Evolutionary conservation across 2,888 invertebrate genomes (phyloP).

Genomic region (Lasius platythorax): DNA sequence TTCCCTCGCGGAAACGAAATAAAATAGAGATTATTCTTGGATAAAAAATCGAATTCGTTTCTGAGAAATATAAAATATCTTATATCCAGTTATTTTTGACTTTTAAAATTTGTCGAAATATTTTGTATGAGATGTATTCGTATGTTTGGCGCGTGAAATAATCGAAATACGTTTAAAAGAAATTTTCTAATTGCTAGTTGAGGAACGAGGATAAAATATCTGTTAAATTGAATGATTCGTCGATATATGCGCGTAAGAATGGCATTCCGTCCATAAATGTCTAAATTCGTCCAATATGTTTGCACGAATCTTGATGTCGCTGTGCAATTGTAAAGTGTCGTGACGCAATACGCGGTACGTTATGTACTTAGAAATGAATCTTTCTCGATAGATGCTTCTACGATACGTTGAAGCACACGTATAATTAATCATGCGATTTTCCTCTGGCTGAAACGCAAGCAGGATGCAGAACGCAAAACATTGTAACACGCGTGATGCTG

Average conservation of each 20-base stretch:
- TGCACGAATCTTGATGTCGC: neutral
- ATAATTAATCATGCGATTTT: slow-evolving; percentile 16
- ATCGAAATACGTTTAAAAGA: slow-evolving; percentile 7
- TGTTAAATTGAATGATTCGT: neutral
- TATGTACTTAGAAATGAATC: neutral
- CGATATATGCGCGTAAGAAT: neutral
- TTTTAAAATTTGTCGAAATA: neutral
- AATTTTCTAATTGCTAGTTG: neutral
- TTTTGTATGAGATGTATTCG: neutral
- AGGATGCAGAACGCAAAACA: slow-evolving; percentile 23
- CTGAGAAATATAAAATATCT: neutral
- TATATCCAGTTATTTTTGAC: neutral
- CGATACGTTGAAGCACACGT: neutral
- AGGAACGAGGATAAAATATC: neutral
- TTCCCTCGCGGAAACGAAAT: neutral
- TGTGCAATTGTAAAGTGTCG: neutral
- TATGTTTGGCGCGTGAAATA: neutral
- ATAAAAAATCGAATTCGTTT: neutral
- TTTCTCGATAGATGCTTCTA: slow-evolving; percentile 5
- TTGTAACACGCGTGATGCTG: slow-evolving; percentile 31
- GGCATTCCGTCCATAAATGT: slow-evolving; percentile 54
- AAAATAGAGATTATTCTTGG: neutral
- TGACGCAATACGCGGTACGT: neutral
- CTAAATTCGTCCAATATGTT: slow-evolving; percentile 26
- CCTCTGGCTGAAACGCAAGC: neutral